Evolutionary conservation across 1,140 invertebrate genomes (phyloP).

Genomic region (Zophobas morio): DNA sequence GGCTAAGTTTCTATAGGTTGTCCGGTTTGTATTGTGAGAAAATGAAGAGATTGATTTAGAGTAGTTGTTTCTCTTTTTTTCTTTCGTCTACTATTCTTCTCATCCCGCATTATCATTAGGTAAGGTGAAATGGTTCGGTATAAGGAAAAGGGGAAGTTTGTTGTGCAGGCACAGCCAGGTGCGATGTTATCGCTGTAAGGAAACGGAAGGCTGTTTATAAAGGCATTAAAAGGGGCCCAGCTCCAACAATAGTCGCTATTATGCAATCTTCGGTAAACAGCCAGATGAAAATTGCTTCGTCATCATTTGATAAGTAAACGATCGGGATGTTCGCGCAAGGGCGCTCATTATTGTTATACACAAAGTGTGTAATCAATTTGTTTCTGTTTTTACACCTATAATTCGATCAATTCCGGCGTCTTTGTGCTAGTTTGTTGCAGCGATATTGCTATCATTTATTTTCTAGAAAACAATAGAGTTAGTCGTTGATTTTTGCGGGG

Average conservation of each 20-base stretch:
- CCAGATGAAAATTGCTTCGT: constrained; percentile 27
- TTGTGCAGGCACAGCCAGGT: constrained; percentile 42
- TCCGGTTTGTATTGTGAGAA: constrained; percentile 42
- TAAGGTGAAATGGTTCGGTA: constrained; percentile 26
- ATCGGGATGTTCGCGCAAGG: constrained; percentile 13
- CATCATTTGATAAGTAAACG: constrained; percentile 22
- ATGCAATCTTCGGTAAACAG: constrained; percentile 41
- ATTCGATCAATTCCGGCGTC: constrained; percentile 15
- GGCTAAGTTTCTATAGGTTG: constrained; percentile 36
- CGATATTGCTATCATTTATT: constrained; percentile 34
- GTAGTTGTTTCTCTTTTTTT: constrained; percentile 6
- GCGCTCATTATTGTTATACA: constrained; percentile 4
- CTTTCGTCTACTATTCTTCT: neutral
- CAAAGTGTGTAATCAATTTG: constrained; percentile 32
- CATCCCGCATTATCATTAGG: constrained; percentile 31
- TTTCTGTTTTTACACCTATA: constrained; percentile 17
- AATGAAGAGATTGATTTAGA: constrained; percentile 11
- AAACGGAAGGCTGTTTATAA: constrained; percentile 47
- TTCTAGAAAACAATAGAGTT: constrained; percentile 16
- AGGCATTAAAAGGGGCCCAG: constrained; percentile 31
- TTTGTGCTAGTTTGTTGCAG: constrained; percentile 20
- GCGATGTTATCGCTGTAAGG: constrained; percentile 46
- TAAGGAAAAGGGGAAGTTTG: constrained; percentile 40
- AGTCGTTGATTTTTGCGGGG: constrained; percentile 6
- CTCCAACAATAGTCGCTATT: constrained; percentile 34